Conservation (phyloP, 1,140 invertebrate species). For the Musca domestica region DNA sequence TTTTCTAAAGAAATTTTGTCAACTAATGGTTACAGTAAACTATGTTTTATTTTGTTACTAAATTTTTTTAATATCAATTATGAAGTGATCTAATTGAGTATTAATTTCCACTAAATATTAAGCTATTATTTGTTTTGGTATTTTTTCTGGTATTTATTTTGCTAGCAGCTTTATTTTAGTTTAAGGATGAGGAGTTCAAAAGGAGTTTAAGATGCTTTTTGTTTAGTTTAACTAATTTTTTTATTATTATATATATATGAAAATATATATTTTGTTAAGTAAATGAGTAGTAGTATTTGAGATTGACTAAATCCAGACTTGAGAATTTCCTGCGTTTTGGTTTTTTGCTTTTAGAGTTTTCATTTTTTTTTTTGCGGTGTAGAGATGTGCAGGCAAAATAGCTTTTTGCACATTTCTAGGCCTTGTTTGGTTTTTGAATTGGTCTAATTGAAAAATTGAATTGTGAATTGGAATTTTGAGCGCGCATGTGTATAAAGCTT, state of each 20-base stretch:
- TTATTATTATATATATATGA: background rate
- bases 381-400: conserved; percentile 9
- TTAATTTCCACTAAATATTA: no score
- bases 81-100: no score
- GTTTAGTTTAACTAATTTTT: background rate
- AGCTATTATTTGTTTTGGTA: no score
- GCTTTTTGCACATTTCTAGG: background rate
- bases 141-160: background rate
- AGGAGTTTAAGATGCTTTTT: background rate
- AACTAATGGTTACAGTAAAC: no score
- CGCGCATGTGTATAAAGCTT: conserved; percentile 36
- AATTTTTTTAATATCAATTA: no score
- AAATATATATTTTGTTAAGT: no score
- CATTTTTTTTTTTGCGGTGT: background rate
- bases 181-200: background rate
- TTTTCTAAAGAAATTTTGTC: no score
- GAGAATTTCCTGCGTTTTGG: conserved; percentile 21
- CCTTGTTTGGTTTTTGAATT: no score
- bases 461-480: conserved; percentile 26
- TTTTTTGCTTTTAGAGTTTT: background rate
- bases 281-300: background rate
- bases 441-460: no score
- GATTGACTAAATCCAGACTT: conserved; percentile 20
- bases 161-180: background rate
- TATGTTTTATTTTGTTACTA: no score